Conservation (phyloP, 2,888 invertebrate genomes). For the Lobophora halterata region DNA sequence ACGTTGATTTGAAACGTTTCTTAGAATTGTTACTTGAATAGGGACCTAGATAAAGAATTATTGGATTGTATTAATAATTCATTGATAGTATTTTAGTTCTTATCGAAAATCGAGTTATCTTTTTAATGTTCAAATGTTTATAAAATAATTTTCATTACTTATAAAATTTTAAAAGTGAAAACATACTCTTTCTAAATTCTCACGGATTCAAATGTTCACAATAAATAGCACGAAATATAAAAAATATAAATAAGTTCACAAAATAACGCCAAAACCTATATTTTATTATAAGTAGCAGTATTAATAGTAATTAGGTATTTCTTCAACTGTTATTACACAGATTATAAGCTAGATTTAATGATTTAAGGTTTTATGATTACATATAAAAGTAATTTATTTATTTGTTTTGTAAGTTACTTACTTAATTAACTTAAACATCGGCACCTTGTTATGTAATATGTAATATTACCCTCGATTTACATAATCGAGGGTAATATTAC, state of each 20-base stretch:
- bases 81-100: too few relatives aligned
- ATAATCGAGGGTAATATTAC: too few relatives aligned
- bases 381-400: too few relatives aligned
- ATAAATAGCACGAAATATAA: slow-evolving; percentile 8
- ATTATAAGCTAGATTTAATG: slow-evolving; percentile 9
- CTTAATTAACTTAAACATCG: too few relatives aligned
- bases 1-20: slow-evolving; percentile 8
- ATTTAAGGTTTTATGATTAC: background rate
- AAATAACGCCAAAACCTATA: slow-evolving; percentile 16
- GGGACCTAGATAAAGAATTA: slow-evolving; percentile 26
- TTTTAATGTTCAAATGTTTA: too few relatives aligned
- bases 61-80: too few relatives aligned
- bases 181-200: slow-evolving; percentile 1
- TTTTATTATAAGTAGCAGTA: slow-evolving; percentile 14
- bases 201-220: slow-evolving; percentile 4
- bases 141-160: background rate
- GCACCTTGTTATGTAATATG: too few relatives aligned
- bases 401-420: too few relatives aligned
- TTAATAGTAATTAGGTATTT: slow-evolving; percentile 7
- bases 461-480: too few relatives aligned
- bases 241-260: slow-evolving; percentile 9
- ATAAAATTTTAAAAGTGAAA: slow-evolving; percentile 1
- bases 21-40: slow-evolving; percentile 22
- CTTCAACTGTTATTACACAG: slow-evolving; percentile 8
- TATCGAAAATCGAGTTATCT: too few relatives aligned